phyloP scores from a whole-genome alignment of 2,888 invertebrate species.

The Aphodius sticticus region DNA sequence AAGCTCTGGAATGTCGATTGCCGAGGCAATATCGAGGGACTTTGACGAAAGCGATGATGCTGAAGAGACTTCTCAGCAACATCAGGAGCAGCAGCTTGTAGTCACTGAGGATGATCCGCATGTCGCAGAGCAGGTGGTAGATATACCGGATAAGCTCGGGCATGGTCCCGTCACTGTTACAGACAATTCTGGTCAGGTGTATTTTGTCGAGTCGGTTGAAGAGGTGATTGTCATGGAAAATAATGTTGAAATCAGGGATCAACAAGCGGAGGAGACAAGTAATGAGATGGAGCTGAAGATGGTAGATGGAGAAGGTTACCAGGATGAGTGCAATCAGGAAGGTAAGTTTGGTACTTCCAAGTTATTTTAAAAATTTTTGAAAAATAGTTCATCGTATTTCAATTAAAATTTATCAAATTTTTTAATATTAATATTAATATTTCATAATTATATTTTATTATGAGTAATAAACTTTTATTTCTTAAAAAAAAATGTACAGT shows the following conservation, averaged over 20 bases:
- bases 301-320: background rate
- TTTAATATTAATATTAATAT: too few species aligned
- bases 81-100: background rate
- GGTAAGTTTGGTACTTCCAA: too few species aligned
- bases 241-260: slow-evolving; percentile 16
- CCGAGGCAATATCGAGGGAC: slow-evolving; percentile 35
- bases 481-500: too few species aligned
- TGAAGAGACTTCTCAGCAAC: slow-evolving; percentile 20
- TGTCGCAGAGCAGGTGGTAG: slow-evolving; percentile 26
- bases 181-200: slow-evolving; percentile 30
- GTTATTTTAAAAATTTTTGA: too few species aligned
- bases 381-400: too few species aligned
- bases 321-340: too few species aligned
- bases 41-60: slow-evolving; percentile 35
- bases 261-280: background rate
- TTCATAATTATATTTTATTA: too few species aligned
- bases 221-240: slow-evolving; percentile 35
- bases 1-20: slow-evolving; percentile 29
- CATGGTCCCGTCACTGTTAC: slow-evolving; percentile 32
- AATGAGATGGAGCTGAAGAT: background rate
- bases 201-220: slow-evolving; percentile 34
- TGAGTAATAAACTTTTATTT: too few species aligned
- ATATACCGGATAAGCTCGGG: slow-evolving; percentile 19
- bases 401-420: too few species aligned
- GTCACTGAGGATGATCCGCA: slow-evolving; percentile 20